Evolutionary conservation across 2,888 invertebrate genomes (phyloP), one percentile per base, ranked within the genome.

Genomic region (Netelia virgata): DNA sequence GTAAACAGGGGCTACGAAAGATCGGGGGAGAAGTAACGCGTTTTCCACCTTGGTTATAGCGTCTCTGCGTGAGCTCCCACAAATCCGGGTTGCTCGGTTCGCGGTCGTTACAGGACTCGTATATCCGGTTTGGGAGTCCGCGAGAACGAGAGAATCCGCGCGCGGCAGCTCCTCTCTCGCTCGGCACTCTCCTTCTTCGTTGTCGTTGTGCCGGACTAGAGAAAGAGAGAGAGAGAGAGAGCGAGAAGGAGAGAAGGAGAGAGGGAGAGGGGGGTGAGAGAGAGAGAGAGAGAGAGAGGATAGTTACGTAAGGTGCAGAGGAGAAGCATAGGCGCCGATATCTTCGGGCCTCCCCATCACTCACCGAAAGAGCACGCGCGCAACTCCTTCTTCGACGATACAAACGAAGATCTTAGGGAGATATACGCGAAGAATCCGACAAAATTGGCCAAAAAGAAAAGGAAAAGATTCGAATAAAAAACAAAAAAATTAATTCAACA

Each of bases 111-210:
- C 86, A 88, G 87, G 89, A 91, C 90, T 90, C 88, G 91, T 90
- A 90, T 91, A 90, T 91, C 91, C 91, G 90, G 91, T 90, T 91
- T 90, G 85, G 81, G 83, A 86, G 85, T 85, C 84, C 78, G 70
- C 76, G 63, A 80, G 59, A 81, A 75, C 83, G 86, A 69, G 69
- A 36, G 61, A 77, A 53, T 69, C 20, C 41, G 16, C 18, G 9
- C n/a, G 16, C n/a, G 28, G 73, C 61, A 53, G 81, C 76, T 75
- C 55, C 72, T 68, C 76, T 18, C 69, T 69, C 81, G 68, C 28
- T 28, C 28, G 28, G 28, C 23, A 61, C 72, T 66, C 73, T 50
- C 80, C 61, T 55, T 57, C 16, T 16, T 57, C 53, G 53, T 28
- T 28, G 28, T 9, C 11, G 16, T 53, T 53, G 16, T 14, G 41